Evolutionary conservation across 2,888 invertebrate genomes (phyloP).

Genomic region (Platycheirus albimanus): DNA sequence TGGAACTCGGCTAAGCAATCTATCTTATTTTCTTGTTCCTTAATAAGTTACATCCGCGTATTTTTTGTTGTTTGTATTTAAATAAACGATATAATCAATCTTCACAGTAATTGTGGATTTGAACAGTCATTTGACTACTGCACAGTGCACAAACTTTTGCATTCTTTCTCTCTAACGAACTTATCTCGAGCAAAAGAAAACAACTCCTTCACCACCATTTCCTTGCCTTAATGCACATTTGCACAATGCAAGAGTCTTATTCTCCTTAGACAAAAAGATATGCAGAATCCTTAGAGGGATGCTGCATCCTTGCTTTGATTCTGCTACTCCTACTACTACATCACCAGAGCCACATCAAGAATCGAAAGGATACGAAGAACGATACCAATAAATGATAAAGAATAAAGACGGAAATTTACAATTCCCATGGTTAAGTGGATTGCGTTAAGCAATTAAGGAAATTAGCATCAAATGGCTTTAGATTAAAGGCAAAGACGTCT

Average conservation of each 20-base stretch:
- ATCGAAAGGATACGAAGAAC: conserved; percentile 40
- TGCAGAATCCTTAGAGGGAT: conserved; percentile 1
- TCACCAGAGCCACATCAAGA: conserved; percentile 30
- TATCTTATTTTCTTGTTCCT: no score
- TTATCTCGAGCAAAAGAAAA: conserved; percentile 30
- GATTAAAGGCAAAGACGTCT: conserved; percentile 59
- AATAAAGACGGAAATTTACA: conserved; percentile 69
- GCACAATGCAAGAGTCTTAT: neutral
- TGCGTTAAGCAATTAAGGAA: conserved; percentile 74
- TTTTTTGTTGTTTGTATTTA: no score
- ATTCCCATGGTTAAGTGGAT: conserved; percentile 73
- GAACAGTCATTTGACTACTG: conserved; percentile 28
- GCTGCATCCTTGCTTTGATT: conserved; percentile 18
- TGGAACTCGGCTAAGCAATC: no score
- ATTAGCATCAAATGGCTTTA: conserved; percentile 73
- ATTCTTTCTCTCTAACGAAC: conserved; percentile 5
- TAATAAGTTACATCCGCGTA: no score
- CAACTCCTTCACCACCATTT: neutral
- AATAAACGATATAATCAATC: conserved; percentile 56
- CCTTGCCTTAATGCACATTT: neutral
- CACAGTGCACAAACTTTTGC: conserved; percentile 40
- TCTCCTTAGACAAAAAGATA: neutral
- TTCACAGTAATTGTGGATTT: conserved; percentile 47
- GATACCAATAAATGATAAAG: conserved; percentile 72
- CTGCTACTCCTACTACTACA: neutral